Conservation (phyloP, 2,113 vertebrate species). For the Actenoides lindsayi region DNA sequence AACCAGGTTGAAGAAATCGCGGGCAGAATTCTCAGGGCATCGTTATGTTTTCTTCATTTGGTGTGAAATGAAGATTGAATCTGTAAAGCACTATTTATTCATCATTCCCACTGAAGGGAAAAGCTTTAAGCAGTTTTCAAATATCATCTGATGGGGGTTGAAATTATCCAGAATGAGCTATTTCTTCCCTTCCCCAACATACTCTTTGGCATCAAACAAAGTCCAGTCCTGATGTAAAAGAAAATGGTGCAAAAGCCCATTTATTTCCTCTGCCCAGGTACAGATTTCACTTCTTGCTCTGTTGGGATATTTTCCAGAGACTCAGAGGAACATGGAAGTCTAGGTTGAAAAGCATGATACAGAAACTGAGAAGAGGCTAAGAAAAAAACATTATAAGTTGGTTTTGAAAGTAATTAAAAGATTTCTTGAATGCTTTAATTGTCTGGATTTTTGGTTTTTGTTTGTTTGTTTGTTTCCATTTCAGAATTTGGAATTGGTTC, state of each 20-base stretch:
- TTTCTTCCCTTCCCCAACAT: neutral
- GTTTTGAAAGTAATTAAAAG: neutral
- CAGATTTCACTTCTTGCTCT: neutral
- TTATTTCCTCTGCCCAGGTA: neutral
- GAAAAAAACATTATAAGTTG: neutral
- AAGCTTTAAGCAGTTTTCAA: neutral
- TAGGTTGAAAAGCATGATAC: neutral
- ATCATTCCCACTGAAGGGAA: neutral
- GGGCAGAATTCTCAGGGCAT: neutral
- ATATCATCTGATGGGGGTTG: too few species aligned
- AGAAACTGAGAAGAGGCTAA: neutral
- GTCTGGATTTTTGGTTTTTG: neutral
- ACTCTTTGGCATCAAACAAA: neutral
- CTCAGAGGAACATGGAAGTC: neutral
- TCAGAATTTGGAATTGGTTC: conserved; percentile 61
- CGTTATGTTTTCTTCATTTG: accelerated
- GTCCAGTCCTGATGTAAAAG: neutral
- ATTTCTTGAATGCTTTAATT: neutral
- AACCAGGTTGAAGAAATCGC: neutral
- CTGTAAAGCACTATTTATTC: neutral
- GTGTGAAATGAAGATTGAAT: neutral
- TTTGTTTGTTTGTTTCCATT: conserved; percentile 24
- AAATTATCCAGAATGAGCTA: neutral
- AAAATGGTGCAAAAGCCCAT: neutral
- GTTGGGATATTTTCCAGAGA: neutral